Evolutionary conservation across 2,113 vertebrate species (phyloP), one percentile per base, ranked within the genome.

Genomic region (Rattus rattus): DNA sequence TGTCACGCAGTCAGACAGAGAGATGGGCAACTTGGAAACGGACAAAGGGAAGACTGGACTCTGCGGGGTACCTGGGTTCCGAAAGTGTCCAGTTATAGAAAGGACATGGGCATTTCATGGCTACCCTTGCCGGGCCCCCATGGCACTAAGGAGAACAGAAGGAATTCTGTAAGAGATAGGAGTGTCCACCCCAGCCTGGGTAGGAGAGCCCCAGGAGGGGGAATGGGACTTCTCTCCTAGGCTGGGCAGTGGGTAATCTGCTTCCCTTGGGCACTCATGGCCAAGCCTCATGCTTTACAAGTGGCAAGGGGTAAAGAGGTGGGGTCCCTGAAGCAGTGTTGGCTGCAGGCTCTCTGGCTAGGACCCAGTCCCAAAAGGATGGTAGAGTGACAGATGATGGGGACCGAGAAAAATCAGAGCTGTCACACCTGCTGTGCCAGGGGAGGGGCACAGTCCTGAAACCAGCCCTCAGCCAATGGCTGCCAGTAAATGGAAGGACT

Each of bases 1-100:
- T 97, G 94, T 96, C 97, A 89, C 13, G 6, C 94, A 88, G 1
- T 91, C 72, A 88, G 88, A 96, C n/a, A 65, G 81, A 77, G 81
- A 97, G 96, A 94, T 0, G 12, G 90, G 92, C 88, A 83, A 80
- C 69, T 67, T 56, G 86, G 83, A 95, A 80, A 83, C 20, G 96
- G 94, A 93, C 73, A 6, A 24, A 85, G 33, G 90, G 88, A 67
- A 59, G 91, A 17, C 11, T 0, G 63, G 87, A 89, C 80, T 93
- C 67, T 22, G 79, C 30, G 12, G 91, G 92, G 52, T 14, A 70
- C 94, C 70, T 13, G 26, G 59, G 77, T 47, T 75, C 89, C 24
- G 14, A 61, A 13, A 0, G 2, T 6, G 36, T 54, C 36, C 72
- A 22, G 56, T 49, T 17, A 70, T 1, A 30, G 13, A 56, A 36